Conservation (phyloP, 37 sponge, comb jelly and placozoan species). For the Chondrosia reniformis region DNA sequence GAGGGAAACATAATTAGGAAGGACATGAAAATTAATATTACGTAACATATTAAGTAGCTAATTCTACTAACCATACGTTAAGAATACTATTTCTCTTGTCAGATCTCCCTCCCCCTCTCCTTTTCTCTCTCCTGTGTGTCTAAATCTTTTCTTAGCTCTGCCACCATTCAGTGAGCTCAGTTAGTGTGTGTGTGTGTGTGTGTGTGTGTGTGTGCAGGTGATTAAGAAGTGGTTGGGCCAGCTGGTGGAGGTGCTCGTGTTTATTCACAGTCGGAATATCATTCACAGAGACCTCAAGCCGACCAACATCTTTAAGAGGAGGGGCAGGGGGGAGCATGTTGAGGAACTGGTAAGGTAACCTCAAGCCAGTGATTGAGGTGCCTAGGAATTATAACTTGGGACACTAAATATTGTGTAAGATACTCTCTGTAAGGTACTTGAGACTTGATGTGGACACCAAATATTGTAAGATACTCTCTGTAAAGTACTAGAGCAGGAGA, state of each 20-base stretch:
- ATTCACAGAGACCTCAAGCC: conserved; percentile 83
- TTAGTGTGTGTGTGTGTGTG: conserved; percentile 13
- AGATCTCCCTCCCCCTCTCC: too few relatives aligned
- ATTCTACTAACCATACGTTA: too few relatives aligned
- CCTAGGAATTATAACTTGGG: not conserved
- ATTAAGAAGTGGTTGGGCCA: conserved; percentile 88
- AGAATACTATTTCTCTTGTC: too few relatives aligned
- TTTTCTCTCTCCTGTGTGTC: too few relatives aligned
- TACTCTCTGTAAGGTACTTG: too few relatives aligned
- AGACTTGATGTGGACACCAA: too few relatives aligned
- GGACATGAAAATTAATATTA: too few relatives aligned
- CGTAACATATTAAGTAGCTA: too few relatives aligned
- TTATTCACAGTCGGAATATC: conserved; percentile 53
- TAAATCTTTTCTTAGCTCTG: too few relatives aligned
- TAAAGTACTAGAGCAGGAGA: too few relatives aligned
- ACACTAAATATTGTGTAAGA: not conserved
- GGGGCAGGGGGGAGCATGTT: conserved; percentile 12
- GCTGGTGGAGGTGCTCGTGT: conserved; percentile 73
- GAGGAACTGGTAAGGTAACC: conserved; percentile 41
- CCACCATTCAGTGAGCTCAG: not conserved
- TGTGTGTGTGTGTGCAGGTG: conserved; percentile 42
- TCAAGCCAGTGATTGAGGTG: not conserved
- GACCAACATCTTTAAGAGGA: conserved; percentile 67
- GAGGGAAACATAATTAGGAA: too few relatives aligned
- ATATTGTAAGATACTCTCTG: too few relatives aligned